Base-by-base conservation (phyloP, 1,140 invertebrate genomes). In the Eriosoma lanigerum region DNA sequence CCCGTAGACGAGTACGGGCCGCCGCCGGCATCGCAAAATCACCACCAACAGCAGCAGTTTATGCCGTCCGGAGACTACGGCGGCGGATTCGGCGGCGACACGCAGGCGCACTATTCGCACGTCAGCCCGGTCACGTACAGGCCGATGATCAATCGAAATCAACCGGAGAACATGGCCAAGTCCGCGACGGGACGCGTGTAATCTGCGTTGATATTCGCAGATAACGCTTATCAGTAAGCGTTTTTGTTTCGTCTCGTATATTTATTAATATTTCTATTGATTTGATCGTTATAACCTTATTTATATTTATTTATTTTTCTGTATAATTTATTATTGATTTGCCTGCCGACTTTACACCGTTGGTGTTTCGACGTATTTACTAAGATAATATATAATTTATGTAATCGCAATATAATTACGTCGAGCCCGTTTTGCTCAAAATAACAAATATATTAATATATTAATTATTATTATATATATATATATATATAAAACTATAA, bases 91-190 rank as follows among this genome's bases (percentile, higher is more conserved):
- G 29, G 29, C 32, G 38, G 56, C 15, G 75, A 78, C 56, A 19
- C 62, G 56, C 75, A 78, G 13, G 75, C 29, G 1, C 75, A 78
- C 24, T 78, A 78, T 26, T 62, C 75, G 32, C 44, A 78, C 38
- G 32, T 78, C 0, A 78, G 75, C 19, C 75, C 75, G 54, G 75
- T 78, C 13, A 78, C 75, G 38, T 78, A 78, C 54, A 46, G 75
- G 38, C 75, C 75, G 15, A 5, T 17, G 29, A 19, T n/a, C 24
- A 60, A 48, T 21, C 56, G 56, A 2, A 48, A 48, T 48, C 75
- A 58, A 24, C 19, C 52, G 21, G 75, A 78, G 8, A 58, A 58
- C 19, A n/a, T 19, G 15, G 13, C 13, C 38, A 19, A 9, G 8
- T 52, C 68, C 0, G 24, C 19, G 8, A 38, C 32, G 4, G 68